Base-by-base conservation (phyloP, 2,113 vertebrate genomes). In the Turnix velox region DNA sequence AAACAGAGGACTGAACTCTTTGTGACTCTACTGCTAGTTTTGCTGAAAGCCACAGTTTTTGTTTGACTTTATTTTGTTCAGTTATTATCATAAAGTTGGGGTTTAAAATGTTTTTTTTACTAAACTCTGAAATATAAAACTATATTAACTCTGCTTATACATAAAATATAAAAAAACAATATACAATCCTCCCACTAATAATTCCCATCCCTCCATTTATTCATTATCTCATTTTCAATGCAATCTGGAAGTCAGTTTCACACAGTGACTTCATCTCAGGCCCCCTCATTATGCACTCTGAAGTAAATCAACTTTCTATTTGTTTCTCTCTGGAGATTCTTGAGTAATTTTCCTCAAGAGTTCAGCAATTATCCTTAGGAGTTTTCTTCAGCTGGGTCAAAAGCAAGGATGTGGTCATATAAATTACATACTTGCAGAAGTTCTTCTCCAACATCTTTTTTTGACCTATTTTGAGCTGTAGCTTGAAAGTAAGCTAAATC, bases 241-340 rank as follows among this genome's bases (percentile, higher is more conserved):
- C 68, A 90, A 66, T 88, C 67, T 94, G 66, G 73, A 95, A 92
- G 84, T 84, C 84, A 82, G 77, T 30, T 93, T 93, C 62, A 61
- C 46, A 81, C 0, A 81, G 49, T 95, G 91, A 94, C 73, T 94
- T 95, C 90, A 96, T 90, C 73, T 88, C 69, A 65, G 72, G 66
- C 31, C 77, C 24, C 52, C 35, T 88, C 69, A 84, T 59, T 92
- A 61, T 88, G 48, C 2, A 15, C 88, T 82, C 62, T 75, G 61
- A 93, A 94, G 57, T 75, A 88, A 94, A 94, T 74, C 72, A 93
- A 57, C 76, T 88, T 96, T 68, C 28, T 84, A 71, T 88, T 93
- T 81, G 66, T 79, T 92, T 95, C 61, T 85, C 92, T 93, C 94
- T 9, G 4, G 91, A 92, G 91, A 91, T 65, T 49, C 35, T 87